Evolutionary conservation across 2,888 invertebrate genomes (phyloP).

Genomic region (Ariolimax columbianus): DNA sequence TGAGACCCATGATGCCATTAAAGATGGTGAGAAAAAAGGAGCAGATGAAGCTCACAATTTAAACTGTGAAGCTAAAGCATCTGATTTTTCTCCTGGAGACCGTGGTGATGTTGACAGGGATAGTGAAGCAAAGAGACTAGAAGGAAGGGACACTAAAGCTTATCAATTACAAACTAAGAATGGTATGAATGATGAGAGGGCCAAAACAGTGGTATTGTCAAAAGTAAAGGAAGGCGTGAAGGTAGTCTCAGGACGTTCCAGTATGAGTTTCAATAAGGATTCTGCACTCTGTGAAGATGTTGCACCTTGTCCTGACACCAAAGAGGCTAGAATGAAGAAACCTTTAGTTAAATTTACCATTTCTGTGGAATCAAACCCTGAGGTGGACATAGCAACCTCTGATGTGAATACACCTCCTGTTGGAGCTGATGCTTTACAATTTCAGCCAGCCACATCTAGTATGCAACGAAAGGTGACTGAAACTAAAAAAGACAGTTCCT

Average conservation of each 20-base stretch:
- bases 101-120: neutral
- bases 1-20: neutral
- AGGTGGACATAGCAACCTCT: conserved; percentile 19
- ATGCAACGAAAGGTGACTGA: neutral
- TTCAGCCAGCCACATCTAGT: neutral
- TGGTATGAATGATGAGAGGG: neutral
- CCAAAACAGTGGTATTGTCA: neutral
- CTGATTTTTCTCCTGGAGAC: neutral
- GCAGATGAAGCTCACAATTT: neutral
- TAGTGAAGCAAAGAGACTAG: neutral
- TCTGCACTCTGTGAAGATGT: neutral
- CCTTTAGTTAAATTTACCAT: conserved; percentile 46
- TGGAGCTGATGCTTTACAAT: neutral
- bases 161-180: neutral
- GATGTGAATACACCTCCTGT: neutral
- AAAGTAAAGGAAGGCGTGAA: neutral
- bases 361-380: conserved; percentile 46
- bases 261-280: neutral
- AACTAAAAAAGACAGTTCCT: conserved; percentile 39
- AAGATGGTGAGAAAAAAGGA: conserved; percentile 17
- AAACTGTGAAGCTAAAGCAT: neutral
- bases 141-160: neutral
- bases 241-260: neutral
- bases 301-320: neutral
- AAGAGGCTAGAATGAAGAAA: neutral